phyloP scores from a whole-genome alignment of 2,888 invertebrate genomes.

The Polydrusus pterygomalis region DNA sequence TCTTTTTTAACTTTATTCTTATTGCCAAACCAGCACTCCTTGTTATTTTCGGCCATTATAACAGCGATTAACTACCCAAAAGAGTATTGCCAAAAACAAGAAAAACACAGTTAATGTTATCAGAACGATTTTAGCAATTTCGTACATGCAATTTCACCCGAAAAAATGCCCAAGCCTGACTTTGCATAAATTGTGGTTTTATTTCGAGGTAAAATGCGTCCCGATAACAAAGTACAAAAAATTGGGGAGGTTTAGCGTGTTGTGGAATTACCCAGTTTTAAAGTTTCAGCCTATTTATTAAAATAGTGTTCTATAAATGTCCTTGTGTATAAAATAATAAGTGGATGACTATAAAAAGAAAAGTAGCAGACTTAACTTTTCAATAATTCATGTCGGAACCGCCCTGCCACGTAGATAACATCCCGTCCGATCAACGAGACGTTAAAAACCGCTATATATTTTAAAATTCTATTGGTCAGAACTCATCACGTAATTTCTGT shows the following conservation, averaged over 20 bases:
- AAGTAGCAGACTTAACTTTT: no score
- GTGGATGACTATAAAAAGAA: no score
- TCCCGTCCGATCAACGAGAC: no score
- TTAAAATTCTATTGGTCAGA: no score
- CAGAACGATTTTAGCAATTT: conserved; percentile 61
- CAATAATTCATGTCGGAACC: no score
- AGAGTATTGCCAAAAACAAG: conserved; percentile 46
- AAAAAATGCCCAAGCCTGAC: conserved; percentile 60
- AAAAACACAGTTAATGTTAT: conserved; percentile 45
- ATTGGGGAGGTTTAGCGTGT: conserved; percentile 31
- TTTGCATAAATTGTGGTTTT: conserved; percentile 61
- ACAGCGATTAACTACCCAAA: conserved; percentile 48
- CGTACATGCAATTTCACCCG: conserved; percentile 63
- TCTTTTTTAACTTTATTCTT: not conserved
- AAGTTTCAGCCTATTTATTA: no score
- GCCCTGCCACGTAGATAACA: no score
- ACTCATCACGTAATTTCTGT: no score
- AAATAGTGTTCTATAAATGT: no score
- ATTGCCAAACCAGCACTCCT: conserved; percentile 1
- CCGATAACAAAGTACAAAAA: conserved; percentile 50
- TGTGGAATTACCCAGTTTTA: not conserved
- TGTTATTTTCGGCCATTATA: conserved; percentile 45
- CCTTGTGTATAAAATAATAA: no score
- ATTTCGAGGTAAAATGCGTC: conserved; percentile 50
- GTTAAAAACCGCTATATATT: no score